A percentile compares a stretch with the other conserved stretches of the same genome.
phyloP scores from a whole-genome alignment of 2,888 invertebrate genomes.

The Erebia aethiops region DNA sequence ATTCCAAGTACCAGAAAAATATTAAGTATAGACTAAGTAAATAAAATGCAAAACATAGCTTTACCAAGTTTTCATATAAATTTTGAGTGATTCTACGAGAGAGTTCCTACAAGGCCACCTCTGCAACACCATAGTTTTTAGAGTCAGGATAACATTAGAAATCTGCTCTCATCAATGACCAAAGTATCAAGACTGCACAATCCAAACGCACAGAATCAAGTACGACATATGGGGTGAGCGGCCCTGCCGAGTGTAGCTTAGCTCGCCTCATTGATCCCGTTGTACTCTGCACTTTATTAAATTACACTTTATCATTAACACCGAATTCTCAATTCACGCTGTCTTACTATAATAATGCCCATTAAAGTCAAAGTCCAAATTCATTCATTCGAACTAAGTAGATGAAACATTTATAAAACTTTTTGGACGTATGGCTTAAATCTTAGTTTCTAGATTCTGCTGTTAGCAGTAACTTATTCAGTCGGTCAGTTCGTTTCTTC shows the following conservation, averaged over 20 bases:
- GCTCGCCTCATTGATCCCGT: slow-evolving; percentile 60
- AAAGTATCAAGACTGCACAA: slow-evolving; percentile 49
- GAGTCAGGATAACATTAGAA: not conserved
- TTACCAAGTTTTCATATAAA: too few relatives aligned
- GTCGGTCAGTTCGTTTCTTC: too few relatives aligned
- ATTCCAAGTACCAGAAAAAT: too few relatives aligned
- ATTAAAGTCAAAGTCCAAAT: not conserved
- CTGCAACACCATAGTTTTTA: not conserved
- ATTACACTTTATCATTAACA: slow-evolving; percentile 49
- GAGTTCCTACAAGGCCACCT: not conserved
- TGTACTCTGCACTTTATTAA: slow-evolving; percentile 49
- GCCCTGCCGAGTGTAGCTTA: slow-evolving; percentile 46
- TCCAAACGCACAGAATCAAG: slow-evolving; percentile 28
- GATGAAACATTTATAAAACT: too few relatives aligned
- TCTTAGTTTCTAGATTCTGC: too few relatives aligned
- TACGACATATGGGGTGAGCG: slow-evolving; percentile 54
- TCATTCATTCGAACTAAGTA: too few relatives aligned
- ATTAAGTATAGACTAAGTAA: too few relatives aligned
- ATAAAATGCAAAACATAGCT: too few relatives aligned
- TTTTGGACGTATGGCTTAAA: too few relatives aligned
- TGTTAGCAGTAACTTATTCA: too few relatives aligned
- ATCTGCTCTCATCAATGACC: not conserved
- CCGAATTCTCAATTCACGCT: slow-evolving; percentile 13
- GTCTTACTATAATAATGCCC: slow-evolving; percentile 2
- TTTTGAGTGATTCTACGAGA: not conserved